Percentiles rank a stretch among this genome's conserved stretches.
phyloP scores from a whole-genome alignment of 2,797 vertebrate species.

The Anolis apletophallus region DNA sequence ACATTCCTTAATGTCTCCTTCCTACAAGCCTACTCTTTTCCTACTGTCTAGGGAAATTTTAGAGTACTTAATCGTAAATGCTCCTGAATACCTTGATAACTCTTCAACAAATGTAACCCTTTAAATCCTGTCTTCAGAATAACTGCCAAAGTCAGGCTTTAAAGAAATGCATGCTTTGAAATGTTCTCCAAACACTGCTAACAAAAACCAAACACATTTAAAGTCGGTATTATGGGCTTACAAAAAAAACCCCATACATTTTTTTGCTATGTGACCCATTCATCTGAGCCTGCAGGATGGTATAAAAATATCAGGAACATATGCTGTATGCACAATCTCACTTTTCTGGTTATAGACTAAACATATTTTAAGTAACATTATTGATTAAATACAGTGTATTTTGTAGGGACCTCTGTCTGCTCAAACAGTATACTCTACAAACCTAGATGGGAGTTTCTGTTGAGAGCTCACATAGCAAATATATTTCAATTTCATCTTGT shows the following conservation, averaged over 20 bases:
- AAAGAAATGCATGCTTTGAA: background rate
- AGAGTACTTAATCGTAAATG: background rate
- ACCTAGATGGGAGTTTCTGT: background rate
- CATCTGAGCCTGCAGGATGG: background rate
- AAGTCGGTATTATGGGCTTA: background rate
- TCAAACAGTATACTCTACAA: background rate
- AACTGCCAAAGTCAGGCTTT: background rate
- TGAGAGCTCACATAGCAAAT: background rate
- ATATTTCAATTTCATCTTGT: background rate
- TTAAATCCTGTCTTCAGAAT: background rate
- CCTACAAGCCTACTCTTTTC: background rate
- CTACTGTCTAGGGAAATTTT: too few relatives aligned
- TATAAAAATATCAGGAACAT: background rate
- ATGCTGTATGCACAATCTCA: background rate
- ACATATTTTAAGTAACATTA: constrained; percentile 1
- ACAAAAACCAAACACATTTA: background rate
- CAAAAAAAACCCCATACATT: background rate
- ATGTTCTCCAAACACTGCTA: background rate
- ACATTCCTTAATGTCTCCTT: background rate
- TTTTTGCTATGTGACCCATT: background rate
- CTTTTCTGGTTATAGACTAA: background rate
- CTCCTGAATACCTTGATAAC: background rate
- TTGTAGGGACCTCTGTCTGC: background rate
- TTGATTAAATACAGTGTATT: background rate
- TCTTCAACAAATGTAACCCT: background rate